Evolutionary conservation across 2,113 vertebrate species (phyloP), one percentile per base, ranked within the genome.

Genomic region (Lagenorhynchus albirostris): DNA sequence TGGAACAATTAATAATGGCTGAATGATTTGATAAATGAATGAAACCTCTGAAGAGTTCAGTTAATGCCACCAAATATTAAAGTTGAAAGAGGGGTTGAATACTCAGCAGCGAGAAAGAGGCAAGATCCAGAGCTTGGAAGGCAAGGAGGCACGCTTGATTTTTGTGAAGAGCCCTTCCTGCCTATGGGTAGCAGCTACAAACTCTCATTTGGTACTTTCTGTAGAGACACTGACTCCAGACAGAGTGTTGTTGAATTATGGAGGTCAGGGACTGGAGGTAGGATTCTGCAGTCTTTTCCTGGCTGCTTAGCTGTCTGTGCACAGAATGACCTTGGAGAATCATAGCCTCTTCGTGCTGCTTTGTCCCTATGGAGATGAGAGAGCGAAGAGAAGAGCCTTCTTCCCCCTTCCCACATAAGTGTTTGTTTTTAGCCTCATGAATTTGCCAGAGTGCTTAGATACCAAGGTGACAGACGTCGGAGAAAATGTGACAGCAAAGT

Each of bases 361-460:
- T 87, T 93, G 96, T 98, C 96, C 97, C 97, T 95, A 91, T 96
- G 96, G 97, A 97, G 95, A 97, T 97, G 94, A 96, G 80, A 76
- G 38, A 92, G 73, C 88, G 77, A 93, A 81, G 21, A 85, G 89
- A 92, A 80, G 73, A 73, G 96, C 71, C 91, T 94, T 93, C 87
- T 79, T 95, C n/a, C 89, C 77, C 79, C 31, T 97, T 97, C 65
- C 92, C 53, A 88, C 93, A 44, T 93, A 95, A 87, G 93, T 97
- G 83, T 97, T 98, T 98, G 96, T 97, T 98, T 97, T 94, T 95
- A 97, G 97, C 94, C 65, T 97, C 76, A 77, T 62, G 89, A 94
- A 95, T 97, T 96, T 97, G 76, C 93, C 88, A 77, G 95, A 95
- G 80, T 95, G 92, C 94, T 97, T 97, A 95, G 96, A 97, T 94